Evolutionary conservation across 35 echinoderm and acorn worm genomes (phyloP), one percentile per base, ranked within the genome.

Genomic region (Holothuria glaberrima): DNA sequence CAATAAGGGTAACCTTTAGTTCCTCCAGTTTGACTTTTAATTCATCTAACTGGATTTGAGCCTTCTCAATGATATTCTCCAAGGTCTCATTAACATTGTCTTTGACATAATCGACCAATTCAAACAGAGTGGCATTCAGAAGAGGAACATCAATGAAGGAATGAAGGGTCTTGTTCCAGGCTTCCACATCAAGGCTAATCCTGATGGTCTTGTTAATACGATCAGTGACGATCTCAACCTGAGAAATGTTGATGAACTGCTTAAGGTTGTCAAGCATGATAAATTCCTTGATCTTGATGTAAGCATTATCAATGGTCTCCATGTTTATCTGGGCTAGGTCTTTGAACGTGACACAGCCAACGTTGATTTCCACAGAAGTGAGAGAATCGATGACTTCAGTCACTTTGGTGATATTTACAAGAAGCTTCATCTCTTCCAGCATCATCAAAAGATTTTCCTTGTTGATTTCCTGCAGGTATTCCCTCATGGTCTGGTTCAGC

Each of bases 141-240:
- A 87, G 29, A 78, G 84, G 45, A 27, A 92, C 69, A 34, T 92
- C 71, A 22, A 92, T 70, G 30, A 75, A 87, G 22, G 82, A 34
- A 64, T 73, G 82, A n/a, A 92, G 54, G 48, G 82, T 92, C 17
- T 86, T 41, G 56, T 92, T 92, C 90, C 90, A 92, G 25, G 30
- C 83, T n/a, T 86, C 81, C 0, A 94, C 83, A 48, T 86, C 32
- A 61, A 90, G 29, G 21, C 48, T 65, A 52, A 75, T 20, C 29
- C 35, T 75, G 58, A 79, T 34, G 46, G 88, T 94, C 50, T 90
- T 46, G 80, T 90, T 90, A 30, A 90, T 25, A 30, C 64, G 60
- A 20, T 41, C 86, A 17, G 34, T 41, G 67, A 90, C 83, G 35
- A 68, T 59, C 45, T 86, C 82, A 48, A 91, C 78, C 17, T 61